Evolutionary conservation across 1,140 invertebrate genomes (phyloP).

Genomic region (Nilaparvata lugens): DNA sequence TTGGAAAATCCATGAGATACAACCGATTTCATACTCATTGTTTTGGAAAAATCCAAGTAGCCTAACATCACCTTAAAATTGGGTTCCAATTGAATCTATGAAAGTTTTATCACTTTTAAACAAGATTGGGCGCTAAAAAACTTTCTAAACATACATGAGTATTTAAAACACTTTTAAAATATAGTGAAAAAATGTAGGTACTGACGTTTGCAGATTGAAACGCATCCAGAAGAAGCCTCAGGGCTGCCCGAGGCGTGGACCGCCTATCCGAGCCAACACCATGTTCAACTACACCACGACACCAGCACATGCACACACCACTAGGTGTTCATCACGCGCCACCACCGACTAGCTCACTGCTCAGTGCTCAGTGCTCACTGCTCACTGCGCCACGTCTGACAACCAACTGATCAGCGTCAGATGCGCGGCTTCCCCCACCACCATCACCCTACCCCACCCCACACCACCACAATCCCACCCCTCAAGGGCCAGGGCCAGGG

Average conservation of each 20-base stretch:
- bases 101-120: no score
- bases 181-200: constrained; percentile 15
- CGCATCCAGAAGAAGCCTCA: constrained; percentile 43
- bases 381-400: not conserved
- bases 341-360: not conserved
- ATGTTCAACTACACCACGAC: constrained; percentile 9
- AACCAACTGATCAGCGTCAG: not conserved
- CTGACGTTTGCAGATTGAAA: constrained; percentile 47
- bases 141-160: no score
- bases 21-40: no score
- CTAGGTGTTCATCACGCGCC: not conserved
- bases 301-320: constrained; percentile 5
- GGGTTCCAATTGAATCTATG: no score
- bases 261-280: constrained; percentile 40
- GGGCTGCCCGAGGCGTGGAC: constrained; percentile 44
- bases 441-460: not conserved
- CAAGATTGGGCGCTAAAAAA: no score
- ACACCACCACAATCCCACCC: not conserved
- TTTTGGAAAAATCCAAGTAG: no score
- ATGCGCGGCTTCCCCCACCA: not conserved
- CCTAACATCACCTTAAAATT: no score
- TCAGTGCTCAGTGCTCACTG: not conserved
- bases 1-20: no score
- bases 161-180: no score
- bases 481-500: no score